phyloP scores from a whole-genome alignment of 2,888 invertebrate genomes.

The Acleris laterana region DNA sequence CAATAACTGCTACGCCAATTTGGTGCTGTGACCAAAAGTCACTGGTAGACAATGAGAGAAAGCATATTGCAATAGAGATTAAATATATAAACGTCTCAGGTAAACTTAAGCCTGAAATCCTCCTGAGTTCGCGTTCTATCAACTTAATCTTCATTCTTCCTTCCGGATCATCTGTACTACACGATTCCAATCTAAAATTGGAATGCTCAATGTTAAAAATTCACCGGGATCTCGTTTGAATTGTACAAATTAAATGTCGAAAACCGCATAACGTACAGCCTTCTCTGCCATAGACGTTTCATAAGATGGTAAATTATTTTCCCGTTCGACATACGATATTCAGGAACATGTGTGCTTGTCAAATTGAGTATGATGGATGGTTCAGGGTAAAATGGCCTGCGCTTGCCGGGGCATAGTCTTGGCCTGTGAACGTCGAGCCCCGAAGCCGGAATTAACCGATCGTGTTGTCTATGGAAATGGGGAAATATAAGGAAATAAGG shows the following conservation, averaged over 20 bases:
- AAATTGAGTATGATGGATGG: slow-evolving; percentile 40
- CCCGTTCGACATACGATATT: slow-evolving; percentile 33
- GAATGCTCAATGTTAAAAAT: slow-evolving; percentile 30
- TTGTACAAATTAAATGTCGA: slow-evolving; percentile 35
- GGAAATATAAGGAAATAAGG: too few relatives aligned
- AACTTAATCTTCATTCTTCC: slow-evolving; percentile 32
- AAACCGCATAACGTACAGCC: slow-evolving; percentile 17
- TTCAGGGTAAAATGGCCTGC: slow-evolving; percentile 27
- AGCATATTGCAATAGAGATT: background rate
- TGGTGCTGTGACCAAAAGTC: too few relatives aligned
- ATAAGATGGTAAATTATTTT: slow-evolving; percentile 41
- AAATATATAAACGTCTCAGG: slow-evolving; percentile 18
- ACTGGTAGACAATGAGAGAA: too few relatives aligned
- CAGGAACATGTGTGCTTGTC: slow-evolving; percentile 41
- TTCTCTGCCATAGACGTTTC: slow-evolving; percentile 15
- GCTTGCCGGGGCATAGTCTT: slow-evolving; percentile 15
- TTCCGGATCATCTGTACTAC: slow-evolving; percentile 27
- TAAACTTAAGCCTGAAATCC: slow-evolving; percentile 23
- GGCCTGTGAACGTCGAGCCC: slow-evolving; percentile 19
- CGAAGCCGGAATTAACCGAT: slow-evolving; percentile 17
- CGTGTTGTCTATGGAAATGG: background rate
- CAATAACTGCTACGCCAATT: too few relatives aligned
- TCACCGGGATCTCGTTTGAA: slow-evolving; percentile 23
- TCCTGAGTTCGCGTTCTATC: slow-evolving; percentile 16
- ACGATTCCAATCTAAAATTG: slow-evolving; percentile 35